Evolutionary conservation across 2,797 vertebrate genomes (phyloP), one percentile per base, ranked within the genome.

Genomic region (Passerculus sandwichensis): DNA sequence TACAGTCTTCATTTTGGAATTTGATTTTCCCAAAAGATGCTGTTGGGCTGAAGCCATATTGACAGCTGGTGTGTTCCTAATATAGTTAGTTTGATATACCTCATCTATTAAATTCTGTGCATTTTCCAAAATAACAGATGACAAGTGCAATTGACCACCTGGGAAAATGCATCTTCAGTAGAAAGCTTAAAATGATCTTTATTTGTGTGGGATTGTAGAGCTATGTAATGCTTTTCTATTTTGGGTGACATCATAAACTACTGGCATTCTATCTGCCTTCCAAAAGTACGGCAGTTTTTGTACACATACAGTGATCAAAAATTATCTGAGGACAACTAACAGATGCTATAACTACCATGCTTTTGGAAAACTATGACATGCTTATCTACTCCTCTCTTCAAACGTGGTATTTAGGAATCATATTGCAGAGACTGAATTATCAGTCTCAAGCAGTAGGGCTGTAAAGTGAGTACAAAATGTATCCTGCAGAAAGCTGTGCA

Each of bases 111-210:
- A 97, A 97, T 97, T 94, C 91, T 97, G 96, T 95, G 95, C 88
- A 87, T 97, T 97, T 97, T 98, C 97, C 97, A 98, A 97, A 98
- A 98, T 97, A 98, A 96, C 98, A 98, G 96, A 98, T 97, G 97
- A 98, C 97, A 98, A 97, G 96, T 97, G 89, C 97, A 97, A 97
- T 96, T 96, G 97, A 97, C 97, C 98, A 97, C 98, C 94, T 97
- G 97, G 97, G 97, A 98, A 97, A 98, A 97, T 66, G 83, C 76
- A 97, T 93, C 96, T 97, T 97, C 94, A 96, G 76, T 75, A 88
- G 74, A 96, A 97, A 96, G 86, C 71, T 91, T 97, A 96, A 97
- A 94, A 85, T 94, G 22, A 82, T 96, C 26, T 62, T 61, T 47
- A 61, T 36, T 85, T 84, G 53, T 78, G 73, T 61, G 42, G 74